Conservation (phyloP, 2,113 vertebrate genomes). For the Tiliqua scincoides region DNA sequence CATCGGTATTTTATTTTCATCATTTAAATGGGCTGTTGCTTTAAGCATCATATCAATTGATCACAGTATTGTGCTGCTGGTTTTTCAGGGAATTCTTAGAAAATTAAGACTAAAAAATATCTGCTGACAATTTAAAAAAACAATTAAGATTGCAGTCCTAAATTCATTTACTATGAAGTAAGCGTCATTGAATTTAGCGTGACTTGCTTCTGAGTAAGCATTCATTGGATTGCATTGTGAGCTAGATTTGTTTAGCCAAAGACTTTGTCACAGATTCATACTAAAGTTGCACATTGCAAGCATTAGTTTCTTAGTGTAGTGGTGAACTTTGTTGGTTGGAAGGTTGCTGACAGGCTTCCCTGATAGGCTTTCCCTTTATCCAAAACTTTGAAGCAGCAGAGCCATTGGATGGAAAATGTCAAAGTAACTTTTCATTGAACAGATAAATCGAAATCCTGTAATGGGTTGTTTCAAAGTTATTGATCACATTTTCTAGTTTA, state of each 20-base stretch:
- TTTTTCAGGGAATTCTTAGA: constrained; percentile 41
- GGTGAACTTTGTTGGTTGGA: not conserved
- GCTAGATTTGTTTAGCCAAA: not conserved
- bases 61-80: constrained; percentile 70
- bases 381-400: not conserved
- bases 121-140: constrained; percentile 15
- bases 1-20: not conserved
- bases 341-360: not conserved
- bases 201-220: too few species aligned
- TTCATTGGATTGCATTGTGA: too few species aligned
- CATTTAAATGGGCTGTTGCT: not conserved
- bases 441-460: not conserved
- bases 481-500: not conserved
- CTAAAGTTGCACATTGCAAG: not conserved
- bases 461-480: not conserved
- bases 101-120: constrained; percentile 7
- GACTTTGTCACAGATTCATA: not conserved
- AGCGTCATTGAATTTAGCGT: too few species aligned
- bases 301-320: not conserved
- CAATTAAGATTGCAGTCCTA: too few species aligned
- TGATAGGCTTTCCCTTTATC: not conserved
- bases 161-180: too few species aligned
- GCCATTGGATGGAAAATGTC: not conserved
- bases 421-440: not conserved
- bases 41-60: constrained; percentile 78